A percentile compares a stretch with the other conserved stretches of the same genome.
Conservation (phyloP, 1,140 invertebrate species). For the Zaprionus davidi region DNA sequence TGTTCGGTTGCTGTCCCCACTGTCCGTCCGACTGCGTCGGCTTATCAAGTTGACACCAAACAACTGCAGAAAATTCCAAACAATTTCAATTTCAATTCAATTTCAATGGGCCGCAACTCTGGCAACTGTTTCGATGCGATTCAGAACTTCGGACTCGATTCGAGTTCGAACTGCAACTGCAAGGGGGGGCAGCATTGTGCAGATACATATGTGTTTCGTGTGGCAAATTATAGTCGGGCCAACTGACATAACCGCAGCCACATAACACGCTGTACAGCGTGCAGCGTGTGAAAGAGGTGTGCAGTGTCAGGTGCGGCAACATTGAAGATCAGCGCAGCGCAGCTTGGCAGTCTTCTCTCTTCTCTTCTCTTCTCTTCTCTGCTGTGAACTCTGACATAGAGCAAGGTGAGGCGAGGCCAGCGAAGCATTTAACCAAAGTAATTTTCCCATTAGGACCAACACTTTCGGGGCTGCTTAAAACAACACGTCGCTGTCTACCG, state of each 20-base stretch:
- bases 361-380: not conserved
- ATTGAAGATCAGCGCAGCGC: constrained; percentile 37
- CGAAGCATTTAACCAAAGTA: constrained; percentile 73
- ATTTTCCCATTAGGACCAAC: constrained; percentile 72
- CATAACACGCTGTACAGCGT: not conserved
- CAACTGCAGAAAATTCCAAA: constrained; percentile 74
- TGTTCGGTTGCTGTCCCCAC: constrained; percentile 24
- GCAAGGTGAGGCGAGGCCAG: constrained; percentile 17
- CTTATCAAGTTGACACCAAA: constrained; percentile 79
- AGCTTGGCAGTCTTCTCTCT: constrained; percentile 10
- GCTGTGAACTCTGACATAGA: constrained; percentile 25
- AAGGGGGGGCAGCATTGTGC: not conserved
- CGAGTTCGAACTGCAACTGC: constrained; percentile 26
- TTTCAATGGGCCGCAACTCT: constrained; percentile 46
- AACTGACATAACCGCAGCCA: constrained; percentile 69
- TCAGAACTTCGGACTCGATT: constrained; percentile 32
- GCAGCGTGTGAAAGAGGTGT: constrained; percentile 58
- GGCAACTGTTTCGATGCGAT: not conserved
- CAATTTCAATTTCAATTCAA: constrained; percentile 68
- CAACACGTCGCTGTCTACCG: constrained; percentile 39
- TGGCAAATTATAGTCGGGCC: constrained; percentile 67
- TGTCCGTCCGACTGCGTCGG: constrained; percentile 20
- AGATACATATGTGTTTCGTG: constrained; percentile 47
- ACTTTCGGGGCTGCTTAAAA: constrained; percentile 54
- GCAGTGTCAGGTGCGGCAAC: constrained; percentile 56